Base-by-base conservation (phyloP, 2,113 vertebrate species). In the Chaetops frenatus region DNA sequence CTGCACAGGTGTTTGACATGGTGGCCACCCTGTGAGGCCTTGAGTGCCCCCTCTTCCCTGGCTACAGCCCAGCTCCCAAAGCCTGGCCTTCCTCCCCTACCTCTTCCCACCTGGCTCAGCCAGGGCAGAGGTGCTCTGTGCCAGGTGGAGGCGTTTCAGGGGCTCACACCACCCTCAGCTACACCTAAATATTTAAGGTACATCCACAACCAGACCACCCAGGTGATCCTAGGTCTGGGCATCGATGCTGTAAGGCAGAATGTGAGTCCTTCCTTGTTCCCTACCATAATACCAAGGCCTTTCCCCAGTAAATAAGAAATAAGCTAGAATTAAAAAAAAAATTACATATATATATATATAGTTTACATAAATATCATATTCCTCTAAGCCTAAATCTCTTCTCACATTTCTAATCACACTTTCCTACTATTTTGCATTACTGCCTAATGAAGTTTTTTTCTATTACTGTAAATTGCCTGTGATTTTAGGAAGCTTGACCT, bases 11-110 rank as follows among this genome's bases (percentile, higher is more conserved):
- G 51, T 6, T 38, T 2, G 0, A 2, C 1, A 1, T 11, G 1
- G 31, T 23, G 74, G 47, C 4, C 15, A 2, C 13, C 0, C 1
- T 0, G 17, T 6, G 44, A 0, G 1, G 19, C 24, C 10, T 0
- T 15, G 64, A n/a, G 28, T 35, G 38, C 27, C 28, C 56, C 71
- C 3, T 19, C 25, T 36, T 40, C 7, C 33, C 60, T 21, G 5
- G 31, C 74, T 5, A 3, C 57, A 45, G 70, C 73, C n/a, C 53
- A 15, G 3, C 12, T 21, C 42, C 51, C 40, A 2, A 16, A 4
- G 17, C 0, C 42, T 29, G 33, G 19, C 3, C 0, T 18, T 1
- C 1, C 36, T 8, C 12, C 58, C 67, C 31, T 5, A 0, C 36
- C 48, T 3, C 57, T 36, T 64, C 47, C 45, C 78, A 1, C 28